Conservation (phyloP, 2,113 vertebrate genomes). For the Myrmophylax atrothorax region DNA sequence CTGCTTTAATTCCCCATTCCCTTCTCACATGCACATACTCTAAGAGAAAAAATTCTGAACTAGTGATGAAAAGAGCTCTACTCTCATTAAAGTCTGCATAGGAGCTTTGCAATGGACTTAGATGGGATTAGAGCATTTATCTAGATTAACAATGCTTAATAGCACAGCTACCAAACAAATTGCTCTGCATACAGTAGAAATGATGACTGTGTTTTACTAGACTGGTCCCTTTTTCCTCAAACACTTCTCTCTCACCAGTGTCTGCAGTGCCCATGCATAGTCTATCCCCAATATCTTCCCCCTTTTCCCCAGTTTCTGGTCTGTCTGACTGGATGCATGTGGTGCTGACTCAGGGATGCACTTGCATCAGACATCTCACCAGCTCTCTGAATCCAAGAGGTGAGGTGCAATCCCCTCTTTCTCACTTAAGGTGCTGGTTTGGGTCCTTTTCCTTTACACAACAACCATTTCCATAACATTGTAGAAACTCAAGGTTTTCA, state of each 20-base stretch:
- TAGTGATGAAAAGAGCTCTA: not conserved
- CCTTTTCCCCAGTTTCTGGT: not conserved
- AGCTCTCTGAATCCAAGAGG: not conserved
- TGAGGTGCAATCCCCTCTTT: not conserved
- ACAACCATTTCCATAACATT: not conserved
- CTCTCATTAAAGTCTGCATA: not conserved
- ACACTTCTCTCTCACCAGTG: not conserved
- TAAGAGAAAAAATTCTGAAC: not conserved
- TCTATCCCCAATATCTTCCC: not conserved
- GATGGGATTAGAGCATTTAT: slow-evolving; percentile 21
- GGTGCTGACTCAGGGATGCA: not conserved
- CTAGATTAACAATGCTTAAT: not conserved
- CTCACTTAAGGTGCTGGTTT: not conserved
- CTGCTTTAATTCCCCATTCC: not conserved
- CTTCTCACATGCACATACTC: not conserved
- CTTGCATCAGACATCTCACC: not conserved
- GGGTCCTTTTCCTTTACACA: not conserved
- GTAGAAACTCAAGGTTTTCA: not conserved
- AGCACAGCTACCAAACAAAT: not conserved
- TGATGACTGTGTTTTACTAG: fast-evolving
- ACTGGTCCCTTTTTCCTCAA: not conserved
- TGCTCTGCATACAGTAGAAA: not conserved
- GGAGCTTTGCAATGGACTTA: slow-evolving; percentile 5
- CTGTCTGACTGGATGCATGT: not conserved
- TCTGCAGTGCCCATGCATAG: not conserved